Percentiles rank a stretch among this genome's conserved stretches.
phyloP scores from a whole-genome alignment of 2,113 vertebrate genomes.

The Morphnarchus princeps region DNA sequence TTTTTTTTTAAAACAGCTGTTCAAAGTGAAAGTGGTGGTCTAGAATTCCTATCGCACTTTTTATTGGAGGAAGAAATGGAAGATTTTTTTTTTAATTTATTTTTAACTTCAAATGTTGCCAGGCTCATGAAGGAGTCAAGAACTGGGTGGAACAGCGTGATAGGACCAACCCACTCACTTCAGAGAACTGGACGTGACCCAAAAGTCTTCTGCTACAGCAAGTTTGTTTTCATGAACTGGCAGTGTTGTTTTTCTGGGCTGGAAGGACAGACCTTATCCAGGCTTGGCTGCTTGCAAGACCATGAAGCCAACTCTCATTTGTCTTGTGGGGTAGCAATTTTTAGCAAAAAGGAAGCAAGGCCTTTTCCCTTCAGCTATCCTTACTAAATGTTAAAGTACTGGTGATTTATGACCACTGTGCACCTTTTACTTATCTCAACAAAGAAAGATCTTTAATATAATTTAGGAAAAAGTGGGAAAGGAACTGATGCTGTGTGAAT shows the following conservation, averaged over 20 bases:
- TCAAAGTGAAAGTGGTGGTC: background rate
- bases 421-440: background rate
- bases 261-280: background rate
- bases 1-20: background rate
- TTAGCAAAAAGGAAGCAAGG: background rate
- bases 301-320: background rate
- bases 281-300: background rate
- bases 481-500: background rate
- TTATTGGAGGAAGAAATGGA: background rate
- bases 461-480: background rate
- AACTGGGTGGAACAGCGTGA: background rate
- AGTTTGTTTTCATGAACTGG: background rate
- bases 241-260: background rate
- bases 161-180: background rate
- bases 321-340: background rate
- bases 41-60: background rate
- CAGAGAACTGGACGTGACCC: background rate
- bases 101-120: background rate
- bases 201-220: slow-evolving; percentile 6
- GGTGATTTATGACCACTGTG: background rate
- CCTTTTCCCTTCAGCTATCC: background rate
- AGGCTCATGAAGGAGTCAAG: background rate
- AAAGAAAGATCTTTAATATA: background rate
- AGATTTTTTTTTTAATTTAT: background rate
- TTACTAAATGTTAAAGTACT: background rate